Evolutionary conservation across 2,797 vertebrate genomes (phyloP).

Genomic region (Xerus rutilus): DNA sequence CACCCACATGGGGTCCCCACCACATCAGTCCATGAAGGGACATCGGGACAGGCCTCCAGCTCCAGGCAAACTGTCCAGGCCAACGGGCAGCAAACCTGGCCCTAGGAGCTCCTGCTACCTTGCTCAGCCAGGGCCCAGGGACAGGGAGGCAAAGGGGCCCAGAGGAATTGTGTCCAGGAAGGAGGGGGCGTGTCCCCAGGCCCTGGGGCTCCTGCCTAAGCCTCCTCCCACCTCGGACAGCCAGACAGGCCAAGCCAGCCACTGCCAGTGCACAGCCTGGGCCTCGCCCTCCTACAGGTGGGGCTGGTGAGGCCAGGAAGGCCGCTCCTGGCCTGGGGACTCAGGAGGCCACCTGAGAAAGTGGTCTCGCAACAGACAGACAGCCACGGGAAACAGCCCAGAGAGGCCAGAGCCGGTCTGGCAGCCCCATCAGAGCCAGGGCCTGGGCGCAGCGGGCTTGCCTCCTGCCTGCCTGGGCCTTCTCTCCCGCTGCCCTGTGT

Average conservation of each 20-base stretch:
- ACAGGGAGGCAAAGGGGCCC: no score
- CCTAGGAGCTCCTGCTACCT: no score
- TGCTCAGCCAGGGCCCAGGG: neutral
- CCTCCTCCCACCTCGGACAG: no score
- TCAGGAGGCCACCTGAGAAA: neutral
- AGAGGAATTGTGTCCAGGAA: no score
- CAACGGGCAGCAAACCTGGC: neutral
- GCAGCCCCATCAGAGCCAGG: neutral
- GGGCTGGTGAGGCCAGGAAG: no score
- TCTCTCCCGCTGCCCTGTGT: neutral
- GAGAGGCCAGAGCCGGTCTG: accelerated
- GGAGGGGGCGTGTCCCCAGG: no score
- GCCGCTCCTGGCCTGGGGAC: neutral
- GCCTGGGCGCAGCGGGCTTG: neutral
- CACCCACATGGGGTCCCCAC: neutral
- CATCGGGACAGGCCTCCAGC: neutral
- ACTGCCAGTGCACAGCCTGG: no score
- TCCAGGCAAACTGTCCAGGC: neutral
- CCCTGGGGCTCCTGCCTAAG: no score
- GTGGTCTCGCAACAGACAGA: neutral
- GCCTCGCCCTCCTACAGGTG: no score
- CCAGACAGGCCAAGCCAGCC: no score
- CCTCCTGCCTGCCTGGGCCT: neutral
- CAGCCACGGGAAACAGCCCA: no score
- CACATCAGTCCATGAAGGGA: neutral